Percentiles rank a stretch among this genome's conserved stretches.
These are phyloP conservation scores for Gambusia affinis DNA, from an alignment of 2,113 vertebrate genomes.

Conservation along the genomic window DNA sequence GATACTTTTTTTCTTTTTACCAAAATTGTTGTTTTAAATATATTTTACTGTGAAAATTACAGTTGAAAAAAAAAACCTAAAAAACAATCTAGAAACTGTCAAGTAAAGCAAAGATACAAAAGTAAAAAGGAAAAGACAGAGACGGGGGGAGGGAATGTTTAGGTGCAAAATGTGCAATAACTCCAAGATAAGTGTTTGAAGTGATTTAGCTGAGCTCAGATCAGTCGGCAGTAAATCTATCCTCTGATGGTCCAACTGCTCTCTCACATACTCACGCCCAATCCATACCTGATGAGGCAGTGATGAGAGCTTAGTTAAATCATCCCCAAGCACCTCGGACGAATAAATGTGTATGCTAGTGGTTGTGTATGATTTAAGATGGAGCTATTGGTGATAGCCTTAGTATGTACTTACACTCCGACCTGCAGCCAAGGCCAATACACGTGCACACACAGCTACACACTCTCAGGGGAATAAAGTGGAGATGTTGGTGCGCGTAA, in stretches of 20 bases:
- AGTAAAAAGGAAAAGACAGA: conserved; percentile 4
- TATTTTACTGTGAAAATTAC: neutral
- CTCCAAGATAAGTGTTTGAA: conserved; percentile 67
- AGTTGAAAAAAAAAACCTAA: neutral
- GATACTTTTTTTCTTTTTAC: too few species aligned
- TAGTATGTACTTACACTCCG: conserved; percentile 56
- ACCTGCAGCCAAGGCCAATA: conserved; percentile 63
- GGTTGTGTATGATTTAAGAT: conserved; percentile 66
- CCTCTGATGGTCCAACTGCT: conserved; percentile 46
- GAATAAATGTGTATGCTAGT: conserved; percentile 34
- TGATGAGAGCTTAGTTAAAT: conserved; percentile 76
- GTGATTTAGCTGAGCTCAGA: conserved; percentile 69
- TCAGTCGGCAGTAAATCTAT: conserved; percentile 69
- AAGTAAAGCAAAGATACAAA: neutral
- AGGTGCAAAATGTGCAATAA: conserved; percentile 67
- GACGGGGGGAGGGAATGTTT: conserved; percentile 39
- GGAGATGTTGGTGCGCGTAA: conserved; percentile 67
- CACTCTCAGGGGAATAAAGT: conserved; percentile 40
- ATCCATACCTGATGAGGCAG: conserved; percentile 70
- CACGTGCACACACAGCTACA: conserved; percentile 20
- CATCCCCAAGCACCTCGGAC: conserved; percentile 69
- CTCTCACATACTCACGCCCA: conserved; percentile 35
- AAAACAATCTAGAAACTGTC: neutral
- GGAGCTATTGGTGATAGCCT: conserved; percentile 52
- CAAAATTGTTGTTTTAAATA: neutral